Percentiles rank a stretch among this genome's conserved stretches.
Conservation (phyloP, 2,113 vertebrate species). For the Turdus rufiventris region DNA sequence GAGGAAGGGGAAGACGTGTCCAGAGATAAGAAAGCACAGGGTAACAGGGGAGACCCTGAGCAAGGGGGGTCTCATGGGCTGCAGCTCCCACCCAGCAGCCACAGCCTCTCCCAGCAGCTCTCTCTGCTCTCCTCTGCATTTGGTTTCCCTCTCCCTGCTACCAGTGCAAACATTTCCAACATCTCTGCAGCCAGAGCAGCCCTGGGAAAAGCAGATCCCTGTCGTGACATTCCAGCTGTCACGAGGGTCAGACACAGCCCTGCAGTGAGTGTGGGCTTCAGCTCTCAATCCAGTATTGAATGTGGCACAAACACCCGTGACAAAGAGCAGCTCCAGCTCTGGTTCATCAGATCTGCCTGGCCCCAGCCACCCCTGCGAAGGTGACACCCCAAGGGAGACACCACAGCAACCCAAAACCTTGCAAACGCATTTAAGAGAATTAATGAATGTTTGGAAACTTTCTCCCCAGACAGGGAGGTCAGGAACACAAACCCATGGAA, state of each 20-base stretch:
- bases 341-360: neutral
- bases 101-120: neutral
- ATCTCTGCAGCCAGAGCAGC: neutral
- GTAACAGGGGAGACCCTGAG: fast-evolving
- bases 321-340: neutral
- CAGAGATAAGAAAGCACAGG: neutral
- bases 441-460: neutral
- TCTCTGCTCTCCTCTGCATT: neutral
- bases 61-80: neutral
- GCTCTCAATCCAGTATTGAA: neutral
- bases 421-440: fast-evolving
- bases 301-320: neutral
- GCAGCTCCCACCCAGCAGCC: neutral
- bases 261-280: neutral
- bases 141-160: neutral
- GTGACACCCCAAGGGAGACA: neutral
- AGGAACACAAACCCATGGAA: neutral
- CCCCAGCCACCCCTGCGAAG: neutral
- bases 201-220: neutral
- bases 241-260: neutral
- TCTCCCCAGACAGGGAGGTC: neutral
- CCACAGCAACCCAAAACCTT: neutral
- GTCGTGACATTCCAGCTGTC: neutral
- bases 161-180: neutral
- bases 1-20: neutral